Conservation (phyloP, 2,888 invertebrate species). For the Seira musarum region DNA sequence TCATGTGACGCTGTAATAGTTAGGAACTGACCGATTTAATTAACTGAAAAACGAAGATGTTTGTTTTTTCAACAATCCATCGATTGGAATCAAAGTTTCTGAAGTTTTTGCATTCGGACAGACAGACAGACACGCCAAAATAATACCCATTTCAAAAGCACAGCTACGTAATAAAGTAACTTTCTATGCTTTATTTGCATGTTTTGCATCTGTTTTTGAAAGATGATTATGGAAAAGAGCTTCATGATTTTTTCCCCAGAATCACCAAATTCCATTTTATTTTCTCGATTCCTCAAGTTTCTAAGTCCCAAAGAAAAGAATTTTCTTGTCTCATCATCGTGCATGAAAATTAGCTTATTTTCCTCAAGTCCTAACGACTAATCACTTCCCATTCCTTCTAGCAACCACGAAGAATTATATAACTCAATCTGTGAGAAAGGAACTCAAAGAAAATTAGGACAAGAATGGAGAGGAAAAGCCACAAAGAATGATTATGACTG, state of each 20-base stretch:
- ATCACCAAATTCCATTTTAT: background rate
- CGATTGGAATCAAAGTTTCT: background rate
- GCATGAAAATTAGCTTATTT: background rate
- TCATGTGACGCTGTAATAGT: no score
- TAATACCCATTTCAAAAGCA: no score
- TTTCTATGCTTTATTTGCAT: background rate
- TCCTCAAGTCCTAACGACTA: background rate
- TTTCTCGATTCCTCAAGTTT: background rate
- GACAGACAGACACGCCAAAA: no score
- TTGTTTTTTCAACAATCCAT: no score
- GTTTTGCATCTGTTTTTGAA: background rate
- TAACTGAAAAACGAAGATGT: no score
- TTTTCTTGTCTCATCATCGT: background rate
- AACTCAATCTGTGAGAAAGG: background rate
- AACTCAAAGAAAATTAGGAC: no score
- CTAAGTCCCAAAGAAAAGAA: no score
- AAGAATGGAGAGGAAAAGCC: background rate
- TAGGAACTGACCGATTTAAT: no score
- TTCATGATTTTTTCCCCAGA: background rate
- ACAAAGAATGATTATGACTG: background rate
- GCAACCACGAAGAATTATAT: background rate
- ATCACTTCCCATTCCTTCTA: background rate
- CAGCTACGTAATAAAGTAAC: no score
- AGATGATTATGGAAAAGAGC: background rate
- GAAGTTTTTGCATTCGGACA: no score